Evolutionary conservation across 2,888 invertebrate genomes (phyloP), one percentile per base, ranked within the genome.

Genomic region (Platerodrilus igneus): DNA sequence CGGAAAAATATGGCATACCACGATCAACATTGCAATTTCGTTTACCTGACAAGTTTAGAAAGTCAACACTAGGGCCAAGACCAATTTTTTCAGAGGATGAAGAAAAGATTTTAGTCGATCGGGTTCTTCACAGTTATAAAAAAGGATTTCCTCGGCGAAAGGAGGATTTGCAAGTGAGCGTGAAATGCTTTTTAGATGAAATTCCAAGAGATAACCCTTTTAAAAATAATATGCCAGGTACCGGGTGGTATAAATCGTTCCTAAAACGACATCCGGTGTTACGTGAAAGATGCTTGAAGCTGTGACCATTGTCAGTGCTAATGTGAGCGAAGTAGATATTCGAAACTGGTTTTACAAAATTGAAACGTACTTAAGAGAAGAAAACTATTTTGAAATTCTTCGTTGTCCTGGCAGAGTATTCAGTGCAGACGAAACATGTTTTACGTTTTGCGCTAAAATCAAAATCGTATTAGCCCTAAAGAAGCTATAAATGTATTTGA

Each of bases 381-480:
- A 45, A 21, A 29, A 36, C n/a, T 30, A 19, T 21, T 10, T 35
- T 10, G 31, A 54, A 34, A 53, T 63, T 23, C 47, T 62, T 13
- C 30, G 55, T 31, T 56, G 62, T 46, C 57, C 60, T 2, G 38
- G 45, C 26, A 45, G 60, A 28, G 39, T 62, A 33, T 62, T 54
- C 40, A 60, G 63, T 47, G 56, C 53, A 9, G 61, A 63, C 36
- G 63, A 63, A 47, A 59, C 60, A 10, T 53, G 56, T 37, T 64
- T 63, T 45, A 47, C 50, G 40, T 38, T 63, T 5, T 59, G 59
- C 39, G 57, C 58, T 4, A 59, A 61, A 43, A 53, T 48, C 15
- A 51, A 35, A 58, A 56, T 55, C 43, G 48, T 3, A 17, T 52
- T 14, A 50, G 41, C n/a, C 36, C 37, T 11, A 48, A 36, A 34